Conservation (phyloP, 2,888 invertebrate genomes). For the Cryptops parisi region DNA sequence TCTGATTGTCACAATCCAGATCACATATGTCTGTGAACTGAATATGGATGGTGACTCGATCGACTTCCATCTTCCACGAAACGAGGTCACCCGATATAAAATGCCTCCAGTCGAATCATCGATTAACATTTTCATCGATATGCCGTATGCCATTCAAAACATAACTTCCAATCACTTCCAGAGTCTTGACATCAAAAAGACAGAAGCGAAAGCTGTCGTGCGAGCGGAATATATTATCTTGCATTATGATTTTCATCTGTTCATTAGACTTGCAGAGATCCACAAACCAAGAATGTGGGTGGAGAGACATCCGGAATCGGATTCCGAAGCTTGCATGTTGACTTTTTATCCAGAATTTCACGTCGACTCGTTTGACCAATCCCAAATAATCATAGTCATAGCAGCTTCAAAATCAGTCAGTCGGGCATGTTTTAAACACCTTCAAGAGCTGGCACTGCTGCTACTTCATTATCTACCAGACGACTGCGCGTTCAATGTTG, state of each 20-base stretch:
- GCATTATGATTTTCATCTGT: conserved; percentile 29
- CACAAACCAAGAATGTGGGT: conserved; percentile 36
- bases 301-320: conserved; percentile 27
- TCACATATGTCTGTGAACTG: conserved; percentile 33
- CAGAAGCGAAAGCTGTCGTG: conserved; percentile 30
- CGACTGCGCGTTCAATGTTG: conserved; percentile 32
- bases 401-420: conserved; percentile 35
- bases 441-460: conserved; percentile 27
- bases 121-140: conserved; percentile 29
- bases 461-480: conserved; percentile 29
- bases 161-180: conserved; percentile 28
- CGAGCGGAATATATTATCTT: conserved; percentile 24
- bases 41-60: conserved; percentile 30
- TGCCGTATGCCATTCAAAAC: conserved; percentile 31
- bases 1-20: conserved; percentile 31
- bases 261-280: conserved; percentile 31
- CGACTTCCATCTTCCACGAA: conserved; percentile 29
- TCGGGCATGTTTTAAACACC: conserved; percentile 22
- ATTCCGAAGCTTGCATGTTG: conserved; percentile 32
- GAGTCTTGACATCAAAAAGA: conserved; percentile 28
- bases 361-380: conserved; percentile 19
- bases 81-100: conserved; percentile 26
- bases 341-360: conserved; percentile 36
- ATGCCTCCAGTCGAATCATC: conserved; percentile 13
- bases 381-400: conserved; percentile 28